phyloP scores from a whole-genome alignment of 2,113 vertebrate genomes.

The Phalacrocorax aristotelis region DNA sequence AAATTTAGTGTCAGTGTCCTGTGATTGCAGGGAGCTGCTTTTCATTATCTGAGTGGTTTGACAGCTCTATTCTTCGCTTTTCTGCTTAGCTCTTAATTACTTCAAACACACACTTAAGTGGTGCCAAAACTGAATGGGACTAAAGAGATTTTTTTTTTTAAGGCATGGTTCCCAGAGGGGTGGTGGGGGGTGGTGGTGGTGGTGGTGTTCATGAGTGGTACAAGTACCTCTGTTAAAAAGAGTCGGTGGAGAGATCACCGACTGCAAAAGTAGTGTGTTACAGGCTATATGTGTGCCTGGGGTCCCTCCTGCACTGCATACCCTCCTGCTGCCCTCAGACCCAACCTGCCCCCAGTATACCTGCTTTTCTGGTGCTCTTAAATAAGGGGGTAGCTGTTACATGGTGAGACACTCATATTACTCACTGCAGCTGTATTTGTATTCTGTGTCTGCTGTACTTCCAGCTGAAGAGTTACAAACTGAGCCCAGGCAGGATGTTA shows the following conservation, averaged over 20 bases:
- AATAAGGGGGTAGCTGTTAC: background rate
- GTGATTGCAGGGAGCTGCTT: background rate
- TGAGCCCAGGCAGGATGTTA: background rate
- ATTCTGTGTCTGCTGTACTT: background rate
- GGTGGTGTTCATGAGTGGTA: background rate
- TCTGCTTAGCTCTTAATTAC: background rate
- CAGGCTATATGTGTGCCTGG: background rate
- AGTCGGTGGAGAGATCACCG: background rate
- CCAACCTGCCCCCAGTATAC: background rate
- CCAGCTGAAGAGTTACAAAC: background rate
- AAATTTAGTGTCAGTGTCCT: background rate
- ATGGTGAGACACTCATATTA: fast-evolving
- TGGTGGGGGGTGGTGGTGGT: background rate
- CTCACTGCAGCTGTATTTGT: background rate
- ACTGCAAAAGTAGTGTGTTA: background rate
- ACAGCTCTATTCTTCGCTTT: background rate
- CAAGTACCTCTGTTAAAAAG: background rate
- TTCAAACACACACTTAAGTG: fast-evolving
- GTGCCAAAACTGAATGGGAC: background rate
- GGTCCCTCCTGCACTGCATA: background rate
- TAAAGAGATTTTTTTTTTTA: background rate
- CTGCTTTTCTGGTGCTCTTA: background rate
- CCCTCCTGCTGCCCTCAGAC: background rate
- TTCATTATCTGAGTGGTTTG: background rate
- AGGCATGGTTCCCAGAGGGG: background rate